Percentiles rank a stretch among this genome's conserved stretches.
Evolutionary conservation across 2,113 vertebrate genomes (phyloP).

Genomic region (Haliaeetus leucogaster): DNA sequence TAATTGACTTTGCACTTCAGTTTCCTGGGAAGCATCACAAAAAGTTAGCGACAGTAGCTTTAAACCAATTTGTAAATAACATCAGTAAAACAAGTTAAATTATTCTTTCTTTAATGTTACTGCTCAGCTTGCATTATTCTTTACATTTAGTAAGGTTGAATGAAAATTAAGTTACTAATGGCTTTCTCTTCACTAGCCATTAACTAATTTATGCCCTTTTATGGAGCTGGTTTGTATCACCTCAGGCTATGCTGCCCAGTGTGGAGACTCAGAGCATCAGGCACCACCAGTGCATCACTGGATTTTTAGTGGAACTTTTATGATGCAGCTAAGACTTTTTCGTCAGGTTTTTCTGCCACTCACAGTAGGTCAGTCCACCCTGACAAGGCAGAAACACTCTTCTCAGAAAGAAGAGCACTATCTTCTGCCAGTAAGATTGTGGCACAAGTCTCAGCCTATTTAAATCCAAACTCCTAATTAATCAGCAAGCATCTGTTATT

Average conservation of each 20-base stretch:
- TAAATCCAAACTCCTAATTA: neutral
- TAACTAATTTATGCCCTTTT: neutral
- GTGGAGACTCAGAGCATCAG: neutral
- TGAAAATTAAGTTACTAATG: neutral
- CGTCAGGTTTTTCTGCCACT: neutral
- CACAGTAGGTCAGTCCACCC: neutral
- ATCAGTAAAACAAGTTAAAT: neutral
- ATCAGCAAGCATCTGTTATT: neutral
- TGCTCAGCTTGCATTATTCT: neutral
- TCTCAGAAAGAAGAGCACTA: neutral
- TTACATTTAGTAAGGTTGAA: neutral
- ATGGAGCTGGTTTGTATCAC: neutral
- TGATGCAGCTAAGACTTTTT: neutral
- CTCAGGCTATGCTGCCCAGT: neutral
- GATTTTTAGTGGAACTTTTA: neutral
- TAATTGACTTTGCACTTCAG: neutral
- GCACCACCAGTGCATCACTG: conserved; percentile 21
- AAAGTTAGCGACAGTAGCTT: neutral
- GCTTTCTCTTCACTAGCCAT: neutral
- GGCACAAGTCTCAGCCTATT: neutral
- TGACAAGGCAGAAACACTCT: neutral
- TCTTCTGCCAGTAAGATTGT: neutral
- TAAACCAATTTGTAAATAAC: neutral
- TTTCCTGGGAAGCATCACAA: neutral
- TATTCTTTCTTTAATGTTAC: neutral